These are phyloP conservation scores for Oxycera nigricornis DNA, from an alignment of 2,888 invertebrate genomes.

Conservation along the genomic window DNA sequence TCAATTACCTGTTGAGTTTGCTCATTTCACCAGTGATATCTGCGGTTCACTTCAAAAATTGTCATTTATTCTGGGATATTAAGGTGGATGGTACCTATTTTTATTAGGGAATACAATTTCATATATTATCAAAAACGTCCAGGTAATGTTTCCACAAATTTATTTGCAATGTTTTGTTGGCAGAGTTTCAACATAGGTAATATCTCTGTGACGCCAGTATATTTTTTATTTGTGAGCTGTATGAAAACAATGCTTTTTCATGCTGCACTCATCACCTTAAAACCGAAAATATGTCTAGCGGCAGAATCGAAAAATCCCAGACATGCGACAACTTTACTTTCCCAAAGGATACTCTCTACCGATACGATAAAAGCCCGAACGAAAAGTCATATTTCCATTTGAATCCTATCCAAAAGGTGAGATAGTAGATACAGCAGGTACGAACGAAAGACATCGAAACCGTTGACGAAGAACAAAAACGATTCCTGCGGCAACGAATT, in stretches of 20 bases:
- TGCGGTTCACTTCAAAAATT: slow-evolving; percentile 37
- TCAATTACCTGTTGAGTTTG: slow-evolving; percentile 59
- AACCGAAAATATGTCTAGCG: too few species aligned
- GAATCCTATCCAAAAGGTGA: slow-evolving; percentile 12
- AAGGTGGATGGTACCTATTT: too few species aligned
- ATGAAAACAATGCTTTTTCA: too few species aligned
- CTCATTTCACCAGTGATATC: slow-evolving; percentile 48
- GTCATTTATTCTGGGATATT: too few species aligned
- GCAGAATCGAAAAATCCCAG: slow-evolving; percentile 12
- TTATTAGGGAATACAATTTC: too few species aligned
- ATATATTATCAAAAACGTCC: too few species aligned
- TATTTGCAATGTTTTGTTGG: too few species aligned
- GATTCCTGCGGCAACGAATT: slow-evolving; percentile 42
- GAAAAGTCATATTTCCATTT: slow-evolving; percentile 42
- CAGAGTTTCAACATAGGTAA: too few species aligned
- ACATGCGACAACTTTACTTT: slow-evolving; percentile 24
- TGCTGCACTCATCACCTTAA: too few species aligned
- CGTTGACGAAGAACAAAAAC: neutral
- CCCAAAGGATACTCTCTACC: slow-evolving; percentile 1
- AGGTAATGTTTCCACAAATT: too few species aligned
- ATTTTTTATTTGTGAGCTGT: too few species aligned
- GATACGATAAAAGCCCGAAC: slow-evolving; percentile 10
- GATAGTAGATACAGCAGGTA: slow-evolving; percentile 1
- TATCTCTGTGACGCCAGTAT: too few species aligned
- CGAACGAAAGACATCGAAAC: neutral